A percentile compares a stretch with the other conserved stretches of the same genome.
phyloP scores from a whole-genome alignment of 1,140 invertebrate species.

The Bombus pyrosoma region DNA sequence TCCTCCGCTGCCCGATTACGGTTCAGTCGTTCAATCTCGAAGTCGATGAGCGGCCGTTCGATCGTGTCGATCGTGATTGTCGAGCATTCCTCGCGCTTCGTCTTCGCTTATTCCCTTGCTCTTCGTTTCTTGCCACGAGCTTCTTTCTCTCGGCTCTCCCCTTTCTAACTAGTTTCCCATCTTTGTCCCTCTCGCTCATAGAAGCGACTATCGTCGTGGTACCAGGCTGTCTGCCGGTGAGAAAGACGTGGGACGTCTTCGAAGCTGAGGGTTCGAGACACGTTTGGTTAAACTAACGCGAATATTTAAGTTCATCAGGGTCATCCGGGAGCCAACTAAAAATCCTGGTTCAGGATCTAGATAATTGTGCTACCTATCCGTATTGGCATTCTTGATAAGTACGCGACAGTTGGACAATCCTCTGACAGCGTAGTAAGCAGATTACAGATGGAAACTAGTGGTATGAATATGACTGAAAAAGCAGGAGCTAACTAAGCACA shows the following conservation, averaged over 20 bases:
- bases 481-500: too few relatives aligned
- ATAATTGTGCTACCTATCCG: too few relatives aligned
- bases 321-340: background rate
- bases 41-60: conserved; percentile 5
- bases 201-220: conserved; percentile 26
- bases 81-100: conserved; percentile 34
- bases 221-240: conserved; percentile 61
- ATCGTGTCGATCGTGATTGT: conserved; percentile 62
- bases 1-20: conserved; percentile 5
- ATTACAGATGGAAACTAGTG: too few relatives aligned
- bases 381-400: background rate
- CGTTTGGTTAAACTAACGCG: background rate
- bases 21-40: background rate
- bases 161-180: background rate
- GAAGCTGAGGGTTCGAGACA: conserved; percentile 1
- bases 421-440: too few relatives aligned
- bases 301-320: conserved; percentile 29
- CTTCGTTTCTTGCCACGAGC: conserved; percentile 23
- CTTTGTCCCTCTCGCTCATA: background rate
- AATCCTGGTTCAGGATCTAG: background rate
- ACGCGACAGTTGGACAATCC: background rate
- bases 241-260: conserved; percentile 63
- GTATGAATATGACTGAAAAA: too few relatives aligned
- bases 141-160: background rate
- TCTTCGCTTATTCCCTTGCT: background rate